phyloP scores from a whole-genome alignment of 2,797 vertebrate genomes.

The Eurystomus glaucurus region DNA sequence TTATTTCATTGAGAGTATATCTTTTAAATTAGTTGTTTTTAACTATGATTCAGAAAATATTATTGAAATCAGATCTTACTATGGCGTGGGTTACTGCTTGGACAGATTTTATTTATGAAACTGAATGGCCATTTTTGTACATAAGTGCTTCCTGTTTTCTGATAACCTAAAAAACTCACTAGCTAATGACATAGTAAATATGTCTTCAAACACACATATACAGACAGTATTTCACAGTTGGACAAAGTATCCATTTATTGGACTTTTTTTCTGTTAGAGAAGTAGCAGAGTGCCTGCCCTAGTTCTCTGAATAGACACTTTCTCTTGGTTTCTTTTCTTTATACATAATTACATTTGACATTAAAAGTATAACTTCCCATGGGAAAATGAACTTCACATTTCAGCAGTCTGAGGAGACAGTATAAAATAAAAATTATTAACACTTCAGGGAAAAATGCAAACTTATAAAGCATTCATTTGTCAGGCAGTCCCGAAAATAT shows the following conservation, averaged over 20 bases:
- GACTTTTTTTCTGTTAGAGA: neutral
- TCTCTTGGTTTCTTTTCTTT: conserved; percentile 32
- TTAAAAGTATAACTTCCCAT: conserved; percentile 40
- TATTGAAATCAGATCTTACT: neutral
- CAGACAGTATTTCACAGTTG: neutral
- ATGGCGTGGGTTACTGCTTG: neutral
- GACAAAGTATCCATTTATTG: neutral
- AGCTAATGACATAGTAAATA: neutral
- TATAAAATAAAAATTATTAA: conserved; percentile 49
- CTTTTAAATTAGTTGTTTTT: neutral
- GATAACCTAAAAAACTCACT: neutral
- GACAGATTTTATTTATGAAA: neutral
- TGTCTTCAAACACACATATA: neutral
- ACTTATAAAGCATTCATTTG: neutral
- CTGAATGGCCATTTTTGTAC: neutral
- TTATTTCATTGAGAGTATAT: neutral
- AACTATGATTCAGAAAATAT: neutral
- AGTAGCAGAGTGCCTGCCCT: neutral
- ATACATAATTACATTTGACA: conserved; percentile 53
- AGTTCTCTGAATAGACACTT: conserved; percentile 19
- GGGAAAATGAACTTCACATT: conserved; percentile 39
- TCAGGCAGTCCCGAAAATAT: neutral
- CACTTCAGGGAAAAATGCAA: neutral
- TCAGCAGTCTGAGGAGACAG: neutral
- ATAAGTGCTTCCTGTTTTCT: neutral